Base-by-base conservation (phyloP, 2,888 invertebrate species). In the Eupithecia dodoneata region DNA sequence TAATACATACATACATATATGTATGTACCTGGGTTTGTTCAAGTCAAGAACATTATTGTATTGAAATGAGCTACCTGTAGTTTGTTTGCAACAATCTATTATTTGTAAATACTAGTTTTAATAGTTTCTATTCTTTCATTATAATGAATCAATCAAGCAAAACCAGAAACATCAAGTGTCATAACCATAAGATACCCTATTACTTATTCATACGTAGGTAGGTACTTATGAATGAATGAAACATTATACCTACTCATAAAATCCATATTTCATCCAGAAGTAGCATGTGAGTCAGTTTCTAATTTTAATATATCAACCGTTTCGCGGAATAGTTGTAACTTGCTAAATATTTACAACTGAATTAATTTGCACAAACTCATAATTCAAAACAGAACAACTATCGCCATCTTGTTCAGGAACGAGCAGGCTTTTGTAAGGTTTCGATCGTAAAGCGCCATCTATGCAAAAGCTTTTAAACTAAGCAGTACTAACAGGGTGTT, bases 381-480 rank as follows among this genome's bases (percentile, higher is more conserved):
- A 47, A 30, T n/a, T 75, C 4, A 73, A 83, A 87, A 83, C 55
- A 82, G 59, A 69, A 87, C 88, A 30, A 52, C 79, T 87, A 84
- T 66, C 86, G 89, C 91, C 93, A 92, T 91, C 93, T 93, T 65
- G 85, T 66, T 73, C 63, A 67, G 71, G 79, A 72, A 69, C 45
- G 4, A 30, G 41, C 15, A 79, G 41, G 59, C 44, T 72, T 70
- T 42, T 1, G 74, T 49, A 41, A 69, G 76, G 76, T 77, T 80
- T 80, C n/a, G 42, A 44, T 30, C n/a, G 49, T 49, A 49, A 13
- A 78, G n/a, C 81, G 89, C 81, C 91, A 90, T 90, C 92, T 92
- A 79, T 74, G 77, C 83, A 55, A 86, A 88, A 88, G 87, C 87
- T 89, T 18, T 4, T 5, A 52, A 79, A 88, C 79, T 83, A 78